A percentile compares a stretch with the other conserved stretches of the same genome.
Evolutionary conservation across 2,113 vertebrate genomes (phyloP).

Genomic region (Cardinalis cardinalis): DNA sequence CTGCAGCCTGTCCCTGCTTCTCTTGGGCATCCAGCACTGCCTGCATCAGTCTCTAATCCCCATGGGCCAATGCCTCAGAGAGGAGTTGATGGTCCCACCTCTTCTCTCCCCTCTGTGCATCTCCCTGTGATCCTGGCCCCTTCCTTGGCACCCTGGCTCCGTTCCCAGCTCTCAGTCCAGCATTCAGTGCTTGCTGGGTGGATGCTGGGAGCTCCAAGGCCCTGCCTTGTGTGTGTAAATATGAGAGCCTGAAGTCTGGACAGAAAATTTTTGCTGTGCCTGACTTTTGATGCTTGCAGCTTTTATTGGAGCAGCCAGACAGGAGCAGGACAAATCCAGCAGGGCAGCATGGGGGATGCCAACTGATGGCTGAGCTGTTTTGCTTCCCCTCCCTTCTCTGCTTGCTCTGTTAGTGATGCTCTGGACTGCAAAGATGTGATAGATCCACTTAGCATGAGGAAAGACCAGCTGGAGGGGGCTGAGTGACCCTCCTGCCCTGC

Average conservation of each 20-base stretch:
- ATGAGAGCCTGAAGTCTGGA: neutral
- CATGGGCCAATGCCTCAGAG: rapidly evolving
- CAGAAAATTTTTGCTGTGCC: neutral
- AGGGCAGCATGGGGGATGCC: rapidly evolving
- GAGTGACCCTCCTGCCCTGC: neutral
- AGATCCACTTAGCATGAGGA: neutral
- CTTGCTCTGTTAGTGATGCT: neutral
- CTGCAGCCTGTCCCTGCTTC: neutral
- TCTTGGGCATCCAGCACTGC: neutral
- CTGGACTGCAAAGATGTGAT: neutral
- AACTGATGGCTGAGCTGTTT: neutral
- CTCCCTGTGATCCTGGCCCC: neutral
- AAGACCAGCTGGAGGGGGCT: neutral
- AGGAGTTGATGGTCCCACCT: neutral
- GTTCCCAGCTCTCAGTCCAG: rapidly evolving
- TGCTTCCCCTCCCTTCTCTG: neutral
- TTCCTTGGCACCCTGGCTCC: neutral
- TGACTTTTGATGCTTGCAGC: neutral
- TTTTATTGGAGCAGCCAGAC: neutral
- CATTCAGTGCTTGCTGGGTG: rapidly evolving
- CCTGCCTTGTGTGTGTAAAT: rapidly evolving
- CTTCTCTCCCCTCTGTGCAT: neutral
- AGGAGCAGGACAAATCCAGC: neutral
- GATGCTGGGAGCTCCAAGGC: neutral
- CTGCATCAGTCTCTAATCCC: neutral